phyloP scores from a whole-genome alignment of 2,797 vertebrate genomes.

The Chanos chanos region DNA sequence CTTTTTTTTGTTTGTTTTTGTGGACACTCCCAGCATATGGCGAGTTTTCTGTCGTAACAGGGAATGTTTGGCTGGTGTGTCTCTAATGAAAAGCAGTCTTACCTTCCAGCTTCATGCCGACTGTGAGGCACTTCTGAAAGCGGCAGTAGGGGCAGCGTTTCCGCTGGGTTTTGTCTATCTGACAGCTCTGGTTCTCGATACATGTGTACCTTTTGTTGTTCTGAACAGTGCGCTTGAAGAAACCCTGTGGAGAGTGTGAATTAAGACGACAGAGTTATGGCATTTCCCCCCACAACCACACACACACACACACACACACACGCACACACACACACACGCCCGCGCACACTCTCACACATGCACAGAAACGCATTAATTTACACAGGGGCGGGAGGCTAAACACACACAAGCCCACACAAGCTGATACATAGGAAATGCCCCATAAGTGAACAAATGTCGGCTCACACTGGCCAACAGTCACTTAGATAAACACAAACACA shows the following conservation, averaged over 20 bases:
- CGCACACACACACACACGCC: constrained; percentile 47
- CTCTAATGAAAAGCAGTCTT: constrained; percentile 50
- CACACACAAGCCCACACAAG: constrained; percentile 42
- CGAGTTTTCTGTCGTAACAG: background rate
- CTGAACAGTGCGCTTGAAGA: constrained; percentile 99
- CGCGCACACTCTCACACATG: constrained; percentile 7
- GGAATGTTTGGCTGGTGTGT: constrained; percentile 1
- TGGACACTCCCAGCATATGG: background rate
- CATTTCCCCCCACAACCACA: constrained; percentile 63
- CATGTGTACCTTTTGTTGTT: constrained; percentile 99
- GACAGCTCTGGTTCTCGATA: constrained; percentile 99
- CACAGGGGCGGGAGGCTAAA: constrained; percentile 25
- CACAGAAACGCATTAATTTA: constrained; percentile 34
- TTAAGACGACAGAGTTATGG: too few species aligned
- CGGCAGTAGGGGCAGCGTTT: constrained; percentile 98
- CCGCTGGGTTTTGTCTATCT: constrained; percentile 99
- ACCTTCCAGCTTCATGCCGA: constrained; percentile 99
- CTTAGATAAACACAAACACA: constrained; percentile 39
- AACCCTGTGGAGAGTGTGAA: constrained; percentile 87
- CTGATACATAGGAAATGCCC: constrained; percentile 35
- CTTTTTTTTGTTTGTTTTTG: too few species aligned
- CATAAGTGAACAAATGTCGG: constrained; percentile 35
- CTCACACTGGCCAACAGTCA: constrained; percentile 31
- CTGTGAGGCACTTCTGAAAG: constrained; percentile 97
- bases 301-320: constrained; percentile 33